Conservation (phyloP, 53 echinoderm and acorn worm species). For the Temnopleurus reevesii region DNA sequence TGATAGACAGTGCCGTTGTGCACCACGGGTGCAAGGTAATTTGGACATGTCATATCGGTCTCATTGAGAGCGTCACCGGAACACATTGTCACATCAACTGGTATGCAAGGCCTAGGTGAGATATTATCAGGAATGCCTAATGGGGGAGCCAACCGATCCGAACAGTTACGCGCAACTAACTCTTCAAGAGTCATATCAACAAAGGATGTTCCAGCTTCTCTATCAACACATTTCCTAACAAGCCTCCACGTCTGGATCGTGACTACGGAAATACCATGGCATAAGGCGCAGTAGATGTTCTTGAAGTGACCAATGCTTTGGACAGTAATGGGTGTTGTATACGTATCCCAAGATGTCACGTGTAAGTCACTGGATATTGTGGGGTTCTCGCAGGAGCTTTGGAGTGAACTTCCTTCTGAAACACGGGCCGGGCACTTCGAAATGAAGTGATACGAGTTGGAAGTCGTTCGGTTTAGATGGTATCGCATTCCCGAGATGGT, state of each 20-base stretch:
- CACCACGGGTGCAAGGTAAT: not conserved
- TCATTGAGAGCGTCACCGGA: not conserved
- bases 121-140: not conserved
- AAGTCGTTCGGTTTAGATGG: not conserved
- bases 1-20: not conserved
- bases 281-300: slow-evolving; percentile 60
- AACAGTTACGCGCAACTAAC: not conserved
- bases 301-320: slow-evolving; percentile 39
- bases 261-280: not conserved
- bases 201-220: too few species aligned
- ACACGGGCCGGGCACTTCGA: slow-evolving; percentile 41
- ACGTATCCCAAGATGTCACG: not conserved
- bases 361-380: too few species aligned
- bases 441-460: slow-evolving; percentile 18
- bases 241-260: not conserved
- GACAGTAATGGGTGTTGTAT: slow-evolving; percentile 17
- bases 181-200: not conserved
- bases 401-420: not conserved
- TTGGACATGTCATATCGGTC: not conserved
- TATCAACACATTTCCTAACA: not conserved
- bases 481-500: not conserved
- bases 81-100: not conserved
- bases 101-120: not conserved
- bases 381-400: slow-evolving; percentile 25
- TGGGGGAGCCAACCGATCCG: not conserved